Percentiles rank a stretch among this genome's conserved stretches.
These are phyloP conservation scores for Neuroterus valhalla DNA, from an alignment of 1,140 invertebrate genomes.

Conservation along the genomic window DNA sequence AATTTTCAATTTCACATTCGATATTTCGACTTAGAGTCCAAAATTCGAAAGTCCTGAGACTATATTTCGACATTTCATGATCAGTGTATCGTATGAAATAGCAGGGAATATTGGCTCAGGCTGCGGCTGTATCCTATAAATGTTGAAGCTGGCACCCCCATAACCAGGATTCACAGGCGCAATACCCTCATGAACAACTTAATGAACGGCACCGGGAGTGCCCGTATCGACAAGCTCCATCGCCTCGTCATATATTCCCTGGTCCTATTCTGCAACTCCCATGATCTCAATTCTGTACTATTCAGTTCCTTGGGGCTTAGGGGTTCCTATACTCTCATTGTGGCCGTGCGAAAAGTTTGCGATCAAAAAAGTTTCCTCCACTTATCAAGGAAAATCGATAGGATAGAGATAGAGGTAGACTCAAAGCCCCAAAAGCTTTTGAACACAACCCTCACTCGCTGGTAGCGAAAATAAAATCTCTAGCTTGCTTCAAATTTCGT, in stretches of 20 bases:
- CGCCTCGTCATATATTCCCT: slow-evolving; percentile 46
- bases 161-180: slow-evolving; percentile 60
- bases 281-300: not conserved
- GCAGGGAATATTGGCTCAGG: slow-evolving; percentile 54
- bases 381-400: not conserved
- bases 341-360: slow-evolving; percentile 19
- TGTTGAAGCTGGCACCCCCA: slow-evolving; percentile 66
- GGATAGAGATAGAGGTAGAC: not conserved
- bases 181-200: slow-evolving; percentile 59
- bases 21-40: too few species aligned
- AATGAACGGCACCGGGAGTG: slow-evolving; percentile 71
- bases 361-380: slow-evolving; percentile 13
- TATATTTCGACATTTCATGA: too few species aligned
- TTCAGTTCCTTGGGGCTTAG: not conserved
- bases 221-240: slow-evolving; percentile 69
- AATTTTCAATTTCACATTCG: too few species aligned
- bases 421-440: not conserved
- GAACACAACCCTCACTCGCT: not conserved
- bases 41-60: too few species aligned
- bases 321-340: not conserved
- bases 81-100: too few species aligned
- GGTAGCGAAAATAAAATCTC: not conserved
- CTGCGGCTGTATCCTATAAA: slow-evolving; percentile 50
- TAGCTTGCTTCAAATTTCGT: slow-evolving; percentile 5
- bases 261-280: slow-evolving; percentile 4